Evolutionary conservation across 2,113 vertebrate species (phyloP), one percentile per base, ranked within the genome.

Genomic region (Solenodon paradoxus): DNA sequence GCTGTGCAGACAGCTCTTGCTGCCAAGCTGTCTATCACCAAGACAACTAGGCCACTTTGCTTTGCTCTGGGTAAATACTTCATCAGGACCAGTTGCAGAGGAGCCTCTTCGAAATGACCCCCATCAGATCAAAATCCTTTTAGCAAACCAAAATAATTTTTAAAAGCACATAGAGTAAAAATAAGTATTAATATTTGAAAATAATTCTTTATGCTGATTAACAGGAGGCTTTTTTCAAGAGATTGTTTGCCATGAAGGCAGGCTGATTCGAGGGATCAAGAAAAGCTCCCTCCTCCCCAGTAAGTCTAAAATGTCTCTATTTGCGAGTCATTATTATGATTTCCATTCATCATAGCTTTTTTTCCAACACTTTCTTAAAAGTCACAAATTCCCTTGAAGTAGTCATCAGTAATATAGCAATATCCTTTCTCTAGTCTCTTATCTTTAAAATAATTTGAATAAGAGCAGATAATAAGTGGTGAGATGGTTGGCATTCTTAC

Each of bases 1-100:
- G 93, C 91, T 97, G 88, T 92, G 77, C 92, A 97, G 97, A 97
- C 96, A 97, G 96, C 78, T 88, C 74, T 88, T 95, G 38, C 69
- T 96, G 97, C 96, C 97, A 97, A 97, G 91, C 85, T 95, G 92
- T 97, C 96, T 97, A 97, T 97, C 96, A 90, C 97, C 94, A 96
- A 95, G 96, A 96, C 97, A 97, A 97, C 97, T 88, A 88, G 95
- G 85, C 81, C 94, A 92, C 92, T 75, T 88, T 94, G 90, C 94
- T 97, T 96, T 95, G 53, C 92, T 92, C 94, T 96, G 90, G 55
- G 78, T 96, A 97, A 97, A 96, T 96, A 96, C 49, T 66, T 97
- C 90, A 79, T 90, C 90, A 74, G 82, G 68, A 88, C 88, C 94
- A 96, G 88, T 94, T 94, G 49, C 90, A 96, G 78, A 92, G 68